Evolutionary conservation across 2,888 invertebrate species (phyloP), one percentile per base, ranked within the genome.

Genomic region (Allophyes oxyacanthae): DNA sequence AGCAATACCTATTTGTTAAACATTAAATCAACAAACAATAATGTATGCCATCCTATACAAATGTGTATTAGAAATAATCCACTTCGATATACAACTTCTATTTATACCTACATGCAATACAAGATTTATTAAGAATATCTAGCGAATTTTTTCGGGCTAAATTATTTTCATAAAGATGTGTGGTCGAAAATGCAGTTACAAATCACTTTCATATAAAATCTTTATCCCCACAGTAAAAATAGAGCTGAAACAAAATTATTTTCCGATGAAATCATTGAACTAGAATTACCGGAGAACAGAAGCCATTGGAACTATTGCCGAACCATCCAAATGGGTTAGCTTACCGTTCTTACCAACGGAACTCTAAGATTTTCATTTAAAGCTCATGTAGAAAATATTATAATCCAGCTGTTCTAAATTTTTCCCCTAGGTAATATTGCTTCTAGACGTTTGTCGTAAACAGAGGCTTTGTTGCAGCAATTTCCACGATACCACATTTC

Each of bases 401-500:
- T 79, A 79, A 82, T 72, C 74, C 74, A 60, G 75, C 75, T 78
- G 72, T 78, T 80, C 72, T 68, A 79, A 78, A 81, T 79, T 82
- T 83, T 83, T 84, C 81, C 81, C 75, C 67, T 75, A 81, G 82
- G 83, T 80, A 79, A 82, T 80, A 84, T 84, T 75, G 81, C 75
- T 75, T 78, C 75, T 79, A 81, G 81, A 80, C 81, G 81, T 82
- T 86, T 84, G 87, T 87, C 88, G 88, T 90, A 90, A 90, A 91
- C 89, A 90, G 85, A 75, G 79, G 82, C 83, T 86, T 84, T 85
- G 87, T 86, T 85, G 87, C 84, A 82, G 89, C 92, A 91, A 90
- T 90, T 88, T 86, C 86, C 85, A 82, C 88, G 85, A 88, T 90
- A 91, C 88, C 90, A 86, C 92, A 91, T 90, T 91, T 91, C 89